Percentiles rank a stretch among this genome's conserved stretches.
Evolutionary conservation across 1,140 invertebrate genomes (phyloP).

Genomic region (Eumaeus atala): DNA sequence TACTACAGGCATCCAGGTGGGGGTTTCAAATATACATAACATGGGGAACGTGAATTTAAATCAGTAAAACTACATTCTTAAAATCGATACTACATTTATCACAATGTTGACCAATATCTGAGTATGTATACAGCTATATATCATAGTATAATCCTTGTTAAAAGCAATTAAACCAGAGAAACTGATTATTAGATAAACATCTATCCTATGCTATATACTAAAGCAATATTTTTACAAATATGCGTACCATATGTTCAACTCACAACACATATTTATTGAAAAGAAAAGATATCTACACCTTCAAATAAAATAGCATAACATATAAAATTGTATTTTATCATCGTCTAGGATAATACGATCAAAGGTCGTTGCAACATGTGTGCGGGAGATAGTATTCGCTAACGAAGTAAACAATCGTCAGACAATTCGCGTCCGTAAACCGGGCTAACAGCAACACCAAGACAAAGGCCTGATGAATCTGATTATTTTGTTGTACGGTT

Average conservation of each 20-base stretch:
- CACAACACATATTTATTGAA: too few species aligned
- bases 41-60: conserved; percentile 11
- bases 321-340: conserved; percentile 15
- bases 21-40: conserved; percentile 39
- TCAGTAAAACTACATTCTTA: conserved; percentile 5
- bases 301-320: conserved; percentile 19
- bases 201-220: too few species aligned
- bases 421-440: conserved; percentile 47
- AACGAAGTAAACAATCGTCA: conserved; percentile 68
- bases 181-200: too few species aligned
- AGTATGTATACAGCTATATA: too few species aligned
- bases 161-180: too few species aligned
- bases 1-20: conserved; percentile 57
- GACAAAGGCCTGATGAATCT: conserved; percentile 58
- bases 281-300: too few species aligned
- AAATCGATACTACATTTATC: neutral
- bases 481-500: conserved; percentile 46
- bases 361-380: conserved; percentile 43
- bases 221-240: too few species aligned
- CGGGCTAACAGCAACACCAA: conserved; percentile 37
- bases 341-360: conserved; percentile 34
- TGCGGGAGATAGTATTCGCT: conserved; percentile 46
- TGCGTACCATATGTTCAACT: too few species aligned
- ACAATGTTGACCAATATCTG: too few species aligned
- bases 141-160: too few species aligned